Evolutionary conservation across 2,888 invertebrate species (phyloP).

Genomic region (Nomada ferruginata): DNA sequence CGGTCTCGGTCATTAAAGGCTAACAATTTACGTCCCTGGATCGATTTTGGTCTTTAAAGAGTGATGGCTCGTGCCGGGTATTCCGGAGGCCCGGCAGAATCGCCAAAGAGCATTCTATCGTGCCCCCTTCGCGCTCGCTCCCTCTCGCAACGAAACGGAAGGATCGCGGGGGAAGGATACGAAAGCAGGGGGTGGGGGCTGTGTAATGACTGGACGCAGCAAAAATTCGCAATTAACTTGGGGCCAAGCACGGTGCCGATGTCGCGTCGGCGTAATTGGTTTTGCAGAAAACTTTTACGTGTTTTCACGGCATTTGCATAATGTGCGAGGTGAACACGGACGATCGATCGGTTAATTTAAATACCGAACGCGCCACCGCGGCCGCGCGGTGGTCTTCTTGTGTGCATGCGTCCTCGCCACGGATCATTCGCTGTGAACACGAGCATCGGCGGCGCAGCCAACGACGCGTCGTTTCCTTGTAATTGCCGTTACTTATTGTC

Average conservation of each 20-base stretch:
- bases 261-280: constrained; percentile 83
- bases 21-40: constrained; percentile 59
- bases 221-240: constrained; percentile 81
- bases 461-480: constrained; percentile 81
- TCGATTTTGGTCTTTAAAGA: constrained; percentile 61
- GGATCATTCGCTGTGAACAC: constrained; percentile 28
- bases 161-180: neutral
- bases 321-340: constrained; percentile 81
- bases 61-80: constrained; percentile 69
- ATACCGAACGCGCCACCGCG: constrained; percentile 78
- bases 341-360: constrained; percentile 84
- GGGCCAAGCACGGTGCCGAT: constrained; percentile 70
- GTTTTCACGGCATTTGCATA: constrained; percentile 83
- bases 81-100: constrained; percentile 51
- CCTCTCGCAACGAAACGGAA: constrained; percentile 6
- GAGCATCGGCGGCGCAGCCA: constrained; percentile 37
- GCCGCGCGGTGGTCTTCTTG: constrained; percentile 19
- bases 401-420: constrained; percentile 17
- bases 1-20: constrained; percentile 47
- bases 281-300: constrained; percentile 83
- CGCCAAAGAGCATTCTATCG: constrained; percentile 43
- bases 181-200: neutral
- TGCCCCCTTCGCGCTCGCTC: constrained; percentile 6
- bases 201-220: constrained; percentile 73
- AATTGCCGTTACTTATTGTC: constrained; percentile 83